These are phyloP conservation scores for Agrypnus murinus DNA, from an alignment of 2,888 invertebrate species.

Conservation along the genomic window DNA sequence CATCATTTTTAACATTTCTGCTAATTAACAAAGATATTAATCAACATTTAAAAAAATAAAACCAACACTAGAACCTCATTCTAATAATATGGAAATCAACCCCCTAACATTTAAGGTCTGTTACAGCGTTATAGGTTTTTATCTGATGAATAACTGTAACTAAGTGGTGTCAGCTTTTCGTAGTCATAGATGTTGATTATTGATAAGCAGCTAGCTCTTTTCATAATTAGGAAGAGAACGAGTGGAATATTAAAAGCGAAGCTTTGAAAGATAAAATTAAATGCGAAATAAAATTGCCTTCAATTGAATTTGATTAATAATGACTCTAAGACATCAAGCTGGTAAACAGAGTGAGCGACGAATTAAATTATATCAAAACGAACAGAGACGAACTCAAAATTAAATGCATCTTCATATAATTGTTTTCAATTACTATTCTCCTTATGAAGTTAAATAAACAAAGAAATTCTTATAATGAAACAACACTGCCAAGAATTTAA, in stretches of 20 bases:
- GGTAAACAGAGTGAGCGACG: conserved; percentile 27
- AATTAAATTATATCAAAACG: conserved; percentile 22
- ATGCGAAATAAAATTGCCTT: conserved; percentile 53
- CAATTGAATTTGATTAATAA: conserved; percentile 44
- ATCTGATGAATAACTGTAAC: conserved; percentile 8
- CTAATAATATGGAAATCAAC: too few species aligned
- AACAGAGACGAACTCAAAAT: conserved; percentile 19
- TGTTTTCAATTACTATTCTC: too few species aligned
- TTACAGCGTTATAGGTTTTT: background rate
- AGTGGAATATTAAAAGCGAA: conserved; percentile 9
- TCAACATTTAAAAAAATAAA: too few species aligned
- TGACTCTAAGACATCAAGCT: conserved; percentile 26
- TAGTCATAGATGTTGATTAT: conserved; percentile 26
- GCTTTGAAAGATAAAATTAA: conserved; percentile 17
- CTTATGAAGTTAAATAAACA: too few species aligned
- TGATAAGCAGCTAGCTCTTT: conserved; percentile 26
- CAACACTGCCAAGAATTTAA: too few species aligned
- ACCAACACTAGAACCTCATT: too few species aligned
- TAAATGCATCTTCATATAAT: too few species aligned
- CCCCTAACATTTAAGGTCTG: too few species aligned
- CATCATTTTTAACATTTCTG: too few species aligned
- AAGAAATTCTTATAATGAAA: too few species aligned
- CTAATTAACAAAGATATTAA: too few species aligned
- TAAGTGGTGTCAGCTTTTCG: conserved; percentile 1
- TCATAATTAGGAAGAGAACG: conserved; percentile 19